Base-by-base conservation (phyloP, 2,113 vertebrate species). In the Cheirogaleus medius region DNA sequence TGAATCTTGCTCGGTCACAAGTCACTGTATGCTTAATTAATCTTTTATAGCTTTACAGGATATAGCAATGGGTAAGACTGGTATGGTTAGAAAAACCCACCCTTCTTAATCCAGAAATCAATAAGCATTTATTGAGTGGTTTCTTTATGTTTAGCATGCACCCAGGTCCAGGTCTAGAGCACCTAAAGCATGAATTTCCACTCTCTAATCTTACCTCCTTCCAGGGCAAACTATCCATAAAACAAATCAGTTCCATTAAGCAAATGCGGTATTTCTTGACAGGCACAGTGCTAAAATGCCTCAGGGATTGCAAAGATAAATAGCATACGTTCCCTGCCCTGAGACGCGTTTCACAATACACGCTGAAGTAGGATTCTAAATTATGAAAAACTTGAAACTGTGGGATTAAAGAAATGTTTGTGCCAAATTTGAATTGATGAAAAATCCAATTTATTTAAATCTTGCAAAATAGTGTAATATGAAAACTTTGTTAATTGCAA, bases 361-460 rank as follows among this genome's bases (percentile, higher is more conserved):
- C 47, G 39, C 47, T 60, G 20, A 84, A 68, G 68, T 76, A 8
- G 23, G 12, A 71, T 64, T 82, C 47, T 29, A 77, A 49, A 94
- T 92, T 68, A 71, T 29, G 49, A 74, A 86, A 60, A 73, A 21
- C 34, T 39, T 95, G 60, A 93, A 94, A 58, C 12, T 54, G 44
- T 14, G 44, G 52, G 12, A 52, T 88, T 90, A 86, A 92, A 73
- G 88, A 89, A 77, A 91, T 39, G 63, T 49, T 34, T 76, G 44
- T 44, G 25, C 32, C 66, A 84, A 84, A 84, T 58, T 87, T 32
- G 20, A 87, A 92, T 11, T 20, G 44, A 90, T 71, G 84, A 95
- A 37, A 95, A 93, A 95, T 73, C 37, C 42, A 78, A 71, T 83
- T 91, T n/a, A 93, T 54, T 86, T 76, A 52, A 93, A 66, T 95